Conservation (phyloP, 2,888 invertebrate species). For the Cecidostiba fungosa region DNA sequence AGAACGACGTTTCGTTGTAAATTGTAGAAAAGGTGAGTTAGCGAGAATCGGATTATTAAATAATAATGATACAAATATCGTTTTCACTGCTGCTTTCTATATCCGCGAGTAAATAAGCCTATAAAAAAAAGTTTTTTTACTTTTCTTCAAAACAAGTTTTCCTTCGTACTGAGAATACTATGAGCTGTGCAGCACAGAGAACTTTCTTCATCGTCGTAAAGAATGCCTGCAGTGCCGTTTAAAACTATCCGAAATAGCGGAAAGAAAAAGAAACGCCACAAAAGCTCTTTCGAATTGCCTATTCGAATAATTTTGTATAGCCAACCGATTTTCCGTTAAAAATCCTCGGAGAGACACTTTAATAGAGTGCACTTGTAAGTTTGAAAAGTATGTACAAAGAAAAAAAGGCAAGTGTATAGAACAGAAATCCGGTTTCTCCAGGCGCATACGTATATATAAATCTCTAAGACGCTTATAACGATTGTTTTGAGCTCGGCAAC, state of each 20-base stretch:
- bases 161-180: neutral
- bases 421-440: slow-evolving; percentile 13
- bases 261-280: neutral
- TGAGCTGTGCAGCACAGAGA: neutral
- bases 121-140: neutral
- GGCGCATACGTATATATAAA: neutral
- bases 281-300: neutral
- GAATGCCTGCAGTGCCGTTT: neutral
- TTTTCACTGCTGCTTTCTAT: no score
- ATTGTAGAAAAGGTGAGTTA: no score
- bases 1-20: no score
- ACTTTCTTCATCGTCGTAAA: slow-evolving; percentile 5
- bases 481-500: slow-evolving; percentile 18
- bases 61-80: no score
- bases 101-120: neutral
- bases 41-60: no score
- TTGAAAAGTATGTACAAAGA: neutral
- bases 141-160: neutral
- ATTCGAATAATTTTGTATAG: neutral
- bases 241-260: neutral
- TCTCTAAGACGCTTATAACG: neutral
- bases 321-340: neutral
- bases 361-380: neutral
- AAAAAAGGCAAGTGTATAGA: neutral
- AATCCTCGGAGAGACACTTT: neutral